A percentile compares a stretch with the other conserved stretches of the same genome.
phyloP scores from a whole-genome alignment of 2,888 invertebrate species.

The Lutraria lutraria region DNA sequence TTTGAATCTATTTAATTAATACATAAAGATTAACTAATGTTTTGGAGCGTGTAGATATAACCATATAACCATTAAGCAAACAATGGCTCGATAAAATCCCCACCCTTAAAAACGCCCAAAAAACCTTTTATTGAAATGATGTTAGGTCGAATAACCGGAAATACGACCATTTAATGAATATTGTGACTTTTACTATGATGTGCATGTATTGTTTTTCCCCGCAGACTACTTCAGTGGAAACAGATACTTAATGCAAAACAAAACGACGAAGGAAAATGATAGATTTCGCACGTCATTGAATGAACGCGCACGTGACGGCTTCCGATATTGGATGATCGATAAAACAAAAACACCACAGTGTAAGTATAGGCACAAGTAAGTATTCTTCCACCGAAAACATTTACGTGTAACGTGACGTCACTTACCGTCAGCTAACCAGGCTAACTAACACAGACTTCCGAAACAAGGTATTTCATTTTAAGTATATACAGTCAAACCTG shows the following conservation, averaged over 20 bases:
- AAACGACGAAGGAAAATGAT: slow-evolving; percentile 34
- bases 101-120: no score
- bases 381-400: slow-evolving; percentile 38
- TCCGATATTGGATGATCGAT: slow-evolving; percentile 82
- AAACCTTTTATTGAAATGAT: no score
- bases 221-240: slow-evolving; percentile 62
- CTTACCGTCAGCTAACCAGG: slow-evolving; percentile 25
- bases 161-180: no score
- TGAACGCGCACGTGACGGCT: slow-evolving; percentile 79
- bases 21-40: no score
- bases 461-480: neutral
- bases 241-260: slow-evolving; percentile 44
- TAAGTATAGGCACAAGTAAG: slow-evolving; percentile 77
- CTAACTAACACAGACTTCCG: neutral
- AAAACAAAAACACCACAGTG: slow-evolving; percentile 81
- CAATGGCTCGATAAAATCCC: no score
- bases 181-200: no score
- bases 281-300: slow-evolving; percentile 73
- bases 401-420: slow-evolving; percentile 14
- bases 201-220: neutral
- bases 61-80: no score
- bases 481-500: neutral
- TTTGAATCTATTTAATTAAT: no score
- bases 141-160: no score
- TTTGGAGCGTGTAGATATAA: no score